Evolutionary conservation across 2,888 invertebrate species (phyloP), one percentile per base, ranked within the genome.

Genomic region (Himalopsyche tibetana): DNA sequence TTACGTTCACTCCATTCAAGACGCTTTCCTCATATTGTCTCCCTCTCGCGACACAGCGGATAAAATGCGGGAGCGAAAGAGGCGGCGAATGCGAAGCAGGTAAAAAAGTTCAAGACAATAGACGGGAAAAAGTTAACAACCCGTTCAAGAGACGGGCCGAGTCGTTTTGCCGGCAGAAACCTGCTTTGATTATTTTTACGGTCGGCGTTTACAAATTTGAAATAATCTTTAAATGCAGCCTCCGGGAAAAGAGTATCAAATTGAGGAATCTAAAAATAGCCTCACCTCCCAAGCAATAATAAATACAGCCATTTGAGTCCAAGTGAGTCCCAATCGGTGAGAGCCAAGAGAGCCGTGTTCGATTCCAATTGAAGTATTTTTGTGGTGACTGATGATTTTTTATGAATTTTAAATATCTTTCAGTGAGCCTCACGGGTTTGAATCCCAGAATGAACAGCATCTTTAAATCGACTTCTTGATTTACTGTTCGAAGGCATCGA

Each of bases 1-100:
- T 11, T 19, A 63, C 63, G 19, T 19, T 19, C 63, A 63, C 8
- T 63, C 19, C 63, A 63, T 63, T 63, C 19, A 15, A n/a, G 63
- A 63, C 11, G 63, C 63, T 63, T 63, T 63, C 63, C 63, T 63
- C 63, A 63, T 63, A 28, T 12, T 19, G 8, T 63, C 63, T 63
- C 63, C 63, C 63, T 63, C 63, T 19, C 11, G 63, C 63, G 63
- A 19, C 28, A 19, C 28, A 63, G 63, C 19, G 19, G 63, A 19
- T 51, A 15, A 63, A 63, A 63, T 19, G 28, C 63, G 63, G 28
- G 63, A 63, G 63, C 6, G 11, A 63, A 19, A 19, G 63, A 63
- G 19, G 63, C 63, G 63, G 63, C 63, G 63, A 63, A 19, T 8
- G 19, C 8, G 19, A 19, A 28, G 63, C 63, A 63, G 63, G 63